These are phyloP conservation scores for Hyperoodon ampullatus DNA, from an alignment of 2,113 vertebrate species.

Conservation along the genomic window DNA sequence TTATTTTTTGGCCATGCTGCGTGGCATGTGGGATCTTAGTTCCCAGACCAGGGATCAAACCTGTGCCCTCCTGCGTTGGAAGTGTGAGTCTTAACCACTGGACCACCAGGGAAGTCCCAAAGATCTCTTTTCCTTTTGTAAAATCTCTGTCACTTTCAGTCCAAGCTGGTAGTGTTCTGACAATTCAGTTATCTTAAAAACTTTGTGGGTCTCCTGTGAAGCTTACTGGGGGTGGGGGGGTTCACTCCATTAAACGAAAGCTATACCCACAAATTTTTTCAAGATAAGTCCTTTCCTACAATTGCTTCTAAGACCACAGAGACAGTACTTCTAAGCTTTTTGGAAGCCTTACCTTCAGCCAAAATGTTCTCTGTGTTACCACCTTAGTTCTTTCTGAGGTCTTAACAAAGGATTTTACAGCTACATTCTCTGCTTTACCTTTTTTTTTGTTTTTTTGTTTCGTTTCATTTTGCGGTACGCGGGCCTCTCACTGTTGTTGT, in stretches of 20 bases:
- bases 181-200: not conserved
- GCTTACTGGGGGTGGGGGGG: not conserved
- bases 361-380: not conserved
- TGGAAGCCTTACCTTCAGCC: not conserved
- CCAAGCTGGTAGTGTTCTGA: not conserved
- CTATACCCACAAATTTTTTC: not conserved
- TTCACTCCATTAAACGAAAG: not conserved
- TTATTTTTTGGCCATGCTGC: not conserved
- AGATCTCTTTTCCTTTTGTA: not conserved
- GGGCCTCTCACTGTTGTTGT: no score
- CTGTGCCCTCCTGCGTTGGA: not conserved
- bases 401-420: not conserved
- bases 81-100: not conserved
- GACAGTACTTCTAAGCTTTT: not conserved
- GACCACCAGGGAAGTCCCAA: not conserved
- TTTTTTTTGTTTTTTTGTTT: no score
- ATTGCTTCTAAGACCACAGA: not conserved
- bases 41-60: not conserved
- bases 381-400: not conserved
- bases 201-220: not conserved
- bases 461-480: no score
- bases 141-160: not conserved
- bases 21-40: not conserved
- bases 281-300: not conserved
- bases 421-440: not conserved